Base-by-base conservation (phyloP, 1,140 invertebrate species). In the Sinonovacula constricta region DNA sequence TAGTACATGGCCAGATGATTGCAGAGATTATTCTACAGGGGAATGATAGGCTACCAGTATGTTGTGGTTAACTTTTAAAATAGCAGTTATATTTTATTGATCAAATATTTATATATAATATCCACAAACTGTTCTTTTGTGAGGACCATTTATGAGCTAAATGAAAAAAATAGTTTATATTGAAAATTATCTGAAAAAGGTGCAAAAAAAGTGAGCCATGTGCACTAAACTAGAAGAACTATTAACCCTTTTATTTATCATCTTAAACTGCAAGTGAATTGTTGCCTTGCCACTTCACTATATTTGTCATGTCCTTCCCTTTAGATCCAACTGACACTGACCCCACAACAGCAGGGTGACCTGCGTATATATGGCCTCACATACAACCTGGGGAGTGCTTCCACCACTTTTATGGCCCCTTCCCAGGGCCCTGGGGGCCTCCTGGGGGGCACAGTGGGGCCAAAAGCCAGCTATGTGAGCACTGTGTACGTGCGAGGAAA, bases 401-500 rank as follows among this genome's bases (percentile, higher is more conserved):
- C 82, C n/a, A 80, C 79, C n/a, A 70, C 66, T 1, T 78, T 78
- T 74, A 81, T 72, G 80, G 76, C 65, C 65, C 80, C 45, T 33
- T 80, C 57, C 14, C 60, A 67, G 31, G 72, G 71, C 10, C 67
- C 78, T n/a, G 30, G 39, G 30, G 66, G 60, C 22, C 59, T 36
- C 15, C 57, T 51, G 53, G 72, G 65, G 3, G 71, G 75, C 34
- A 62, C 71, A 18, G 62, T 74, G 26, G 66, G 54, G 45, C 57
- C 71, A 5, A 84, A 83, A 78, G 72, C 80, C 22, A 86, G 83
- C 77, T 84, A 80, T 76, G 66, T 85, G 31, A 89, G 82, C 68
- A 85, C 85, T n/a, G 77, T 90, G 24, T 83, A 76, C 69, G 87
- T 91, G 3, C 77, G 89, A 36, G 92, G 91, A 4, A 91, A 91